Conservation (phyloP, 2,888 invertebrate species). For the Euphydryas editha region DNA sequence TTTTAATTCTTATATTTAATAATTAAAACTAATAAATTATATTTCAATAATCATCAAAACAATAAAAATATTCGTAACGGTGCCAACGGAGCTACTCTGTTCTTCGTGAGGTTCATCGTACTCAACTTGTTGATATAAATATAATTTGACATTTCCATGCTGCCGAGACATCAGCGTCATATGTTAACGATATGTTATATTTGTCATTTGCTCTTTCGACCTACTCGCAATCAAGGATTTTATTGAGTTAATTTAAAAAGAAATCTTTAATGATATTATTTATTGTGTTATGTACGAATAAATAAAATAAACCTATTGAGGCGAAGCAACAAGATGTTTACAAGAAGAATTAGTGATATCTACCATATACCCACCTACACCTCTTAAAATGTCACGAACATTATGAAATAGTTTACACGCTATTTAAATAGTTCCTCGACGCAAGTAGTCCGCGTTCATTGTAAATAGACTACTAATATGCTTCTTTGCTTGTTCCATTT, state of each 20-base stretch:
- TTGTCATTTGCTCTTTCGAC: conserved; percentile 17
- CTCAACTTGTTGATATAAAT: conserved; percentile 48
- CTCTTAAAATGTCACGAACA: conserved; percentile 10
- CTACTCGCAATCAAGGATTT: conserved; percentile 4
- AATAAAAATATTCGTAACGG: conserved; percentile 15
- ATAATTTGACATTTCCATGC: conserved; percentile 49
- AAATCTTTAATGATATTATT: background rate
- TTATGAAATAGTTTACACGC: conserved; percentile 31
- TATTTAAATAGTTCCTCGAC: conserved; percentile 18
- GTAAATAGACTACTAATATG: background rate
- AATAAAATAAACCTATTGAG: conserved; percentile 9
- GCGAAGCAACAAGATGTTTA: conserved; percentile 7
- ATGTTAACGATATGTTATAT: conserved; percentile 20
- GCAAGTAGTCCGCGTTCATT: conserved; percentile 10
- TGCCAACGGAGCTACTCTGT: conserved; percentile 32
- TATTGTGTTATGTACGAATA: conserved; percentile 2
- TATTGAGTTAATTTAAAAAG: background rate
- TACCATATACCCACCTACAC: conserved; percentile 18
- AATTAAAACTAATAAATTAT: background rate
- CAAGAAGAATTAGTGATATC: conserved; percentile 3
- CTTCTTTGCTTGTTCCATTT: background rate
- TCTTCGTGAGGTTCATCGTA: conserved; percentile 46
- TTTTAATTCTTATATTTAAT: too few species aligned
- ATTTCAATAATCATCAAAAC: conserved; percentile 9
- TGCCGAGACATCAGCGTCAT: conserved; percentile 22